phyloP scores from a whole-genome alignment of 2,888 invertebrate species.

The Rhorus exstirpatorius region DNA sequence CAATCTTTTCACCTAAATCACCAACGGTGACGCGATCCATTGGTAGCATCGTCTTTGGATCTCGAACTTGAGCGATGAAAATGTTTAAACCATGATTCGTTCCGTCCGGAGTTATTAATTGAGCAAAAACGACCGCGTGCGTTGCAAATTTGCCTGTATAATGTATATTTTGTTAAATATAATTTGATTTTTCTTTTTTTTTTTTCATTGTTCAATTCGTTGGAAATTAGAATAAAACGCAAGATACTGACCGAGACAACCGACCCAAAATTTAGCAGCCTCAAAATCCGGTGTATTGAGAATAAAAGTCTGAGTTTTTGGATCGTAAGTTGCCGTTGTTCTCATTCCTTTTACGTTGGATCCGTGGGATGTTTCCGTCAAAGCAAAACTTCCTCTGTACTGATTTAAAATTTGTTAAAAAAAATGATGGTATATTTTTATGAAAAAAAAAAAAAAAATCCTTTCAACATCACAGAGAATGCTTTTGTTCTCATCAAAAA shows the following conservation, averaged over 20 bases:
- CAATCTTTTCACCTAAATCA: constrained; percentile 97
- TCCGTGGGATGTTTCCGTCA: constrained; percentile 98
- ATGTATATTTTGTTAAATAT: neutral
- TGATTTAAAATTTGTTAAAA: constrained; percentile 77
- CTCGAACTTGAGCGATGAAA: constrained; percentile 95
- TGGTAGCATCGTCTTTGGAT: constrained; percentile 90
- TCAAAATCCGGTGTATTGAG: constrained; percentile 97
- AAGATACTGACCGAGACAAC: constrained; percentile 91
- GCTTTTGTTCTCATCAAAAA: too few relatives aligned
- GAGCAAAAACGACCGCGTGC: constrained; percentile 95
- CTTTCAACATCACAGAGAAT: too few relatives aligned
- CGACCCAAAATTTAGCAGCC: constrained; percentile 98
- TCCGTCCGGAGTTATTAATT: constrained; percentile 93
- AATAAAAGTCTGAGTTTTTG: constrained; percentile 92
- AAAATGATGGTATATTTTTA: too few relatives aligned
- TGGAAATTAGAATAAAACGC: constrained; percentile 35
- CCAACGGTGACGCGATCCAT: constrained; percentile 94
- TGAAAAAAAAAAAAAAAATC: too few relatives aligned
- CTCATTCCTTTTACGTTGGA: constrained; percentile 97
- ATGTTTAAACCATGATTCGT: constrained; percentile 94
- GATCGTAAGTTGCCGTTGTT: constrained; percentile 96
- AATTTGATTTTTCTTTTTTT: neutral
- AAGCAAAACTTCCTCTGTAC: constrained; percentile 93
- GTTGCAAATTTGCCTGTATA: constrained; percentile 92
- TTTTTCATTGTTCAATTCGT: neutral